phyloP scores from a whole-genome alignment of 35 echinoderm and acorn worm species.

The Antedon bifida region DNA sequence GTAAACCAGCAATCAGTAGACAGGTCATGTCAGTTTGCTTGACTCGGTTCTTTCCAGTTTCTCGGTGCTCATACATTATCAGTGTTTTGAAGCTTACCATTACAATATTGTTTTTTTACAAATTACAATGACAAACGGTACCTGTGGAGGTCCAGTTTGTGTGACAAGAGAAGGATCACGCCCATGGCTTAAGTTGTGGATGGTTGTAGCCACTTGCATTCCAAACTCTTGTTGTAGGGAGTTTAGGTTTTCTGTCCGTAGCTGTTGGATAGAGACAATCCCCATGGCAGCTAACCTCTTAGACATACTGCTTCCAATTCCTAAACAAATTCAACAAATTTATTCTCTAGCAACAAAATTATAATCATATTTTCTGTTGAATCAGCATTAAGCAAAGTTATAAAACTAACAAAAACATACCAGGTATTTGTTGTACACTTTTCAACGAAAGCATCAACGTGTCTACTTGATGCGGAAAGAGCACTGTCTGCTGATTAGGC shows the following conservation, averaged over 20 bases:
- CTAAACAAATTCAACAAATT: slow-evolving; percentile 24
- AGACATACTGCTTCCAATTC: slow-evolving; percentile 65
- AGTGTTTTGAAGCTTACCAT: no score
- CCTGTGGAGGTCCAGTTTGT: slow-evolving; percentile 57
- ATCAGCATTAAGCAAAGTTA: slow-evolving; percentile 1
- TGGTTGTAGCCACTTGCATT: slow-evolving; percentile 27
- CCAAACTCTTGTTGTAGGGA: slow-evolving; percentile 44
- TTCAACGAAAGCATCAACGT: slow-evolving; percentile 35
- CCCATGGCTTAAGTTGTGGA: slow-evolving; percentile 49
- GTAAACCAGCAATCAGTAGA: no score
- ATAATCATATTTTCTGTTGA: slow-evolving; percentile 27
- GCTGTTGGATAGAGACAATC: slow-evolving; percentile 42
- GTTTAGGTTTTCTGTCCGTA: slow-evolving; percentile 8
- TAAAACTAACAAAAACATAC: slow-evolving; percentile 8
- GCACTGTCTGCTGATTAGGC: slow-evolving; percentile 77
- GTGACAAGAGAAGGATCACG: slow-evolving; percentile 52
- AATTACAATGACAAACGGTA: no score
- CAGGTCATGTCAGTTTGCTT: no score
- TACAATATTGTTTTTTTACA: no score
- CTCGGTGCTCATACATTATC: no score
- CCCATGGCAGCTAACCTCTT: slow-evolving; percentile 60
- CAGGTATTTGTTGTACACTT: slow-evolving; percentile 58
- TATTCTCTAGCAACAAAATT: no score
- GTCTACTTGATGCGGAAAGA: slow-evolving; percentile 26
- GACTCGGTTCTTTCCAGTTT: no score